A percentile compares a stretch with the other conserved stretches of the same genome.
Evolutionary conservation across 1,140 invertebrate genomes (phyloP).

Genomic region (Arion vulgaris): DNA sequence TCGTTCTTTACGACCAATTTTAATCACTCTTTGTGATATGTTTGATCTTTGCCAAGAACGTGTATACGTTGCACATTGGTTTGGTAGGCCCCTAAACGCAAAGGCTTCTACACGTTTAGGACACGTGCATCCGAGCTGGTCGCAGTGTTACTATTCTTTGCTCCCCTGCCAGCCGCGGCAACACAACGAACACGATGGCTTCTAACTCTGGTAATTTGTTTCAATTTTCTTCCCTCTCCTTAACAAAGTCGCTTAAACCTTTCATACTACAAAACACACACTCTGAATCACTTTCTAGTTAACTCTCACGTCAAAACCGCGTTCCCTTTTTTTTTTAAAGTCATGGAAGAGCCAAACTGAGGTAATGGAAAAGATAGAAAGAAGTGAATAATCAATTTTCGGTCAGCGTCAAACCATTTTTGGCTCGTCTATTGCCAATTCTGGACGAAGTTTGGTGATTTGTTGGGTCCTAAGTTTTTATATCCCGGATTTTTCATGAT

Average conservation of each 20-base stretch:
- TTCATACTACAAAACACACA: background rate
- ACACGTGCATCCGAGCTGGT: too few relatives aligned
- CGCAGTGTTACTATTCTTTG: too few relatives aligned
- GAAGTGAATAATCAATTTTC: background rate
- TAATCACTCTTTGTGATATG: too few relatives aligned
- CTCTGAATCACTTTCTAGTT: background rate
- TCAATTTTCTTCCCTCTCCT: background rate
- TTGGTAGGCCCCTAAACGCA: too few relatives aligned
- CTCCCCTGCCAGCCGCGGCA: too few relatives aligned
- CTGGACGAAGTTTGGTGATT: slow-evolving; percentile 6
- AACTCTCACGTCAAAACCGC: background rate
- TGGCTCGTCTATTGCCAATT: slow-evolving; percentile 15
- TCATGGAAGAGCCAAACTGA: background rate
- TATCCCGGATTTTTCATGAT: slow-evolving; percentile 6
- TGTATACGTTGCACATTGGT: too few relatives aligned
- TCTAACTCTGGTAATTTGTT: too few relatives aligned
- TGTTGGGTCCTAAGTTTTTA: background rate
- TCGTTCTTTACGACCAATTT: too few relatives aligned
- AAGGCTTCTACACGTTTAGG: too few relatives aligned
- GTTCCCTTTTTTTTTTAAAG: background rate
- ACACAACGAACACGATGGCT: too few relatives aligned
- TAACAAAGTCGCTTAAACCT: background rate
- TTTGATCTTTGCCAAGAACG: too few relatives aligned
- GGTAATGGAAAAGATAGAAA: background rate
- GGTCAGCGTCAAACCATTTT: background rate